Conservation (phyloP, 2,113 vertebrate genomes). For the Sinocyclocheilus anophthalmus region DNA sequence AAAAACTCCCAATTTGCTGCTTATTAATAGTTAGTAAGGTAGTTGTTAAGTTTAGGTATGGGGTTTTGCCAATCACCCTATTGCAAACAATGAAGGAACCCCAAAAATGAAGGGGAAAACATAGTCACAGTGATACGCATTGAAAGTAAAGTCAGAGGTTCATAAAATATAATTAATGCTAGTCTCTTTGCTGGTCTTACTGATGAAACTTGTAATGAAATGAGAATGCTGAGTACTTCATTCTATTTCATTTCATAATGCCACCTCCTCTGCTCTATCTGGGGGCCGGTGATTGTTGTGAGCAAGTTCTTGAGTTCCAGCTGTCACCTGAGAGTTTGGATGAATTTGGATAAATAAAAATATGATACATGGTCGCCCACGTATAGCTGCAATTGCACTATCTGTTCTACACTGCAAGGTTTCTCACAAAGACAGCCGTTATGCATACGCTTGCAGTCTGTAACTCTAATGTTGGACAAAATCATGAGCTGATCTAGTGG, state of each 20-base stretch:
- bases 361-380: not conserved
- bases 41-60: too few species aligned
- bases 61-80: too few species aligned
- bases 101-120: too few species aligned
- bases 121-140: not conserved
- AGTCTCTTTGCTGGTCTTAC: not conserved
- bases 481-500: too few species aligned
- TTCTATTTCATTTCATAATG: not conserved
- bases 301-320: slow-evolving; percentile 1
- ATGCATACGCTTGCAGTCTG: too few species aligned
- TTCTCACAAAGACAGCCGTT: not conserved
- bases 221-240: not conserved
- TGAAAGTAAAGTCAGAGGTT: not conserved
- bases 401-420: not conserved
- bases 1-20: too few species aligned
- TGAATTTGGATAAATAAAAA: not conserved
- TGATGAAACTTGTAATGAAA: not conserved
- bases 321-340: not conserved
- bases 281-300: not conserved
- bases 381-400: not conserved
- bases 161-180: not conserved
- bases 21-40: too few species aligned
- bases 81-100: too few species aligned
- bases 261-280: not conserved
- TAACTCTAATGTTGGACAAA: too few species aligned